Percentiles rank a stretch among this genome's conserved stretches.
Evolutionary conservation across 2,113 vertebrate species (phyloP).

Genomic region (Amia ocellicauda): DNA sequence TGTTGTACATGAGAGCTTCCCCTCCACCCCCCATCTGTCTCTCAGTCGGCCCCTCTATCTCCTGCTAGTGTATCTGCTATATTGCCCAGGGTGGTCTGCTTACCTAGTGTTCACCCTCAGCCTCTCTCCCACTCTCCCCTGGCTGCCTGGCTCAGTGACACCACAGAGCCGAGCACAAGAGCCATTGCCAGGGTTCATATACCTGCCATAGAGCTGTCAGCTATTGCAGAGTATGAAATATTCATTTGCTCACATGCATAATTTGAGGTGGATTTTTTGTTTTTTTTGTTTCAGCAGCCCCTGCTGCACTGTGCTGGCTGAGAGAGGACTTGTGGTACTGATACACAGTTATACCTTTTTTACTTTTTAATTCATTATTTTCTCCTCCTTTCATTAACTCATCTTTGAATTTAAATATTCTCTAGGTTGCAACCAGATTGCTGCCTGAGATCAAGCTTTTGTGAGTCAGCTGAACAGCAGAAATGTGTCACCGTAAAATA

Average conservation of each 20-base stretch:
- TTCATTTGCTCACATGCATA: conserved; percentile 35
- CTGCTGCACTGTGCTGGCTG: conserved; percentile 14
- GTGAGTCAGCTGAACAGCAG: conserved; percentile 40
- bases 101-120: too few relatives aligned
- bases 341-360: conserved; percentile 8
- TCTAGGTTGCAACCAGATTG: conserved; percentile 40
- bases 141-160: too few relatives aligned
- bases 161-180: too few relatives aligned
- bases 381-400: conserved; percentile 14
- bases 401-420: conserved; percentile 21
- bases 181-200: too few relatives aligned
- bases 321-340: not conserved
- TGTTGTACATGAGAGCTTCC: too few relatives aligned
- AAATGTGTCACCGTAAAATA: conserved; percentile 23
- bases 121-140: too few relatives aligned
- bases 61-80: too few relatives aligned
- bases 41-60: too few relatives aligned
- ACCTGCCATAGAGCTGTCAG: conserved; percentile 32
- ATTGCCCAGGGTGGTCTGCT: too few relatives aligned
- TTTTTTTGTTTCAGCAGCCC: conserved; percentile 33
- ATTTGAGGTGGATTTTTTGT: conserved; percentile 25
- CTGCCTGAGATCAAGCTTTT: conserved; percentile 18
- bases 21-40: too few relatives aligned
- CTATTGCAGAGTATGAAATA: conserved; percentile 49
- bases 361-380: not conserved